Evolutionary conservation across 2,113 vertebrate species (phyloP), one percentile per base, ranked within the genome.

Genomic region (Oncorhynchus tshawytscha): DNA sequence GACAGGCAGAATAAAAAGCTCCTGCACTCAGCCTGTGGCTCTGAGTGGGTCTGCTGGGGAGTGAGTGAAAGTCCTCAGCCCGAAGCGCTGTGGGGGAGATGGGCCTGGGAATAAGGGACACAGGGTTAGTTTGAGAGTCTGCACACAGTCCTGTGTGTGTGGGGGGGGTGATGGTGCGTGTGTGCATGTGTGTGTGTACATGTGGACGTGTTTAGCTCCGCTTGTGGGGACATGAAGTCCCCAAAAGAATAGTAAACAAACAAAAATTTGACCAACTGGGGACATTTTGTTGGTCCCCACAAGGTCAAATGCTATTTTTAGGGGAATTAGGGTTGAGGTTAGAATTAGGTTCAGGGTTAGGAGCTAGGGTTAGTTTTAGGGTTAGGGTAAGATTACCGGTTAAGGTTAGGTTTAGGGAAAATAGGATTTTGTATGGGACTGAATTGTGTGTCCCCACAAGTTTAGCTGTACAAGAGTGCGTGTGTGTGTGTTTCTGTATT

Each of bases 11-110:
- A 45, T 45, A 45, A 54, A 54, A 54, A 15, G 67, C 29, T 68
- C 67, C 67, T 45, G 67, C 67, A 68, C 29, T 39, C 67, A 54
- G 51, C 16, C 51, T n/a, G 15, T n/a, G 67, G 67, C 67, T 39
- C 13, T 68, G 18, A 68, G 27, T 27, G 66, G 27, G 15, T 18
- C 5, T 29, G 27, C 5, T 39, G 67, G 31, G 31, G 31, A 11
- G 67, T 7, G 67, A 20, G 51, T 27, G 67, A 34, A 27, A 68
- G 67, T n/a, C 18, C 31, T 31, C 65, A 16, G 31, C 29, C 67
- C 39, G 31, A 18, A 34, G 67, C 31, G 16, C 16, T n/a, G 31
- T 31, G 29, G 67, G 67, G 12, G 67, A 34, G 67, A 68, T 68
- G 67, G 67, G 67, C 8, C 67, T 68, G 67, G 31, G 67, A 45